Conservation (phyloP, 2,113 vertebrate species). For the Passer domesticus region DNA sequence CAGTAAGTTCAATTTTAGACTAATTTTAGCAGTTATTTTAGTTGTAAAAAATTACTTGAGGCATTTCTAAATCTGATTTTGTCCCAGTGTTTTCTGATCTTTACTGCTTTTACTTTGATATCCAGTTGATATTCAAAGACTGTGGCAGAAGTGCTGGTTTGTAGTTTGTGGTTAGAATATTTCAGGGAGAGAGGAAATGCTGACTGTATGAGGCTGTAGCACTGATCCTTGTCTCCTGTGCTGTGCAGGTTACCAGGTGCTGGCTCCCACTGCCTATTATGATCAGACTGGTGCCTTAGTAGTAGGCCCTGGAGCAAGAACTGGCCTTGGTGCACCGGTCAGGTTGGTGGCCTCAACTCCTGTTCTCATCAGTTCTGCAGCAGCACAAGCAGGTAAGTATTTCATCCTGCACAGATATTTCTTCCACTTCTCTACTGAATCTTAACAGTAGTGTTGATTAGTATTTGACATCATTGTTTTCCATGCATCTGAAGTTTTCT, state of each 20-base stretch:
- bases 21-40: neutral
- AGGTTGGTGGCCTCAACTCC: conserved; percentile 91
- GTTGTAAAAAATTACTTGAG: neutral
- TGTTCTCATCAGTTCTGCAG: conserved; percentile 92
- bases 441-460: neutral
- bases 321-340: conserved; percentile 89
- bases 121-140: neutral
- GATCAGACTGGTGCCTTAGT: conserved; percentile 95
- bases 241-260: conserved; percentile 89
- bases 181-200: neutral
- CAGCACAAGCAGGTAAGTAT: conserved; percentile 89
- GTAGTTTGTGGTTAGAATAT: neutral
- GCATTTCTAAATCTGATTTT: neutral
- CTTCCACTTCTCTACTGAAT: neutral
- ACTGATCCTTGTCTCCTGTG: conserved; percentile 29
- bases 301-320: conserved; percentile 91
- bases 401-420: neutral
- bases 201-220: neutral
- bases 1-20: neutral
- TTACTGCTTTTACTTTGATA: neutral
- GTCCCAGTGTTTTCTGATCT: neutral
- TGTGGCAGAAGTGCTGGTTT: neutral
- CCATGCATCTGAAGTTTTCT: neutral
- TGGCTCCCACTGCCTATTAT: conserved; percentile 94
- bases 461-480: neutral